A percentile compares a stretch with the other conserved stretches of the same genome.
Evolutionary conservation across 2,888 invertebrate genomes (phyloP).

Genomic region (Stictocephala bisonia): DNA sequence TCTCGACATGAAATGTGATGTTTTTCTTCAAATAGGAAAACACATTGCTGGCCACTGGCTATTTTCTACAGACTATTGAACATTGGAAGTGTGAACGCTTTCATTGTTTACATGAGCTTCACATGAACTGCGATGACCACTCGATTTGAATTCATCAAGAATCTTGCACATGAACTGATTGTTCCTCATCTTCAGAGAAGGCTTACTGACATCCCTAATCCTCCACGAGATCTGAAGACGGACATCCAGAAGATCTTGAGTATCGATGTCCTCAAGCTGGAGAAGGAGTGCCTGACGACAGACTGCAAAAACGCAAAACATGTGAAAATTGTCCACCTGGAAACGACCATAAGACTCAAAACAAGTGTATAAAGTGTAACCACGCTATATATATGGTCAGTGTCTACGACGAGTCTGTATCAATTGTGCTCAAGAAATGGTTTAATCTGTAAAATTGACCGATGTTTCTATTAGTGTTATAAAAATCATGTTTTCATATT

Average conservation of each 20-base stretch:
- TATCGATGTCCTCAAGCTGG: constrained; percentile 25
- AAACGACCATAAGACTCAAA: constrained; percentile 36
- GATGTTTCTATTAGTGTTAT: too few relatives aligned
- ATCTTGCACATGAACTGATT: constrained; percentile 10
- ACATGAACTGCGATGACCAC: not conserved
- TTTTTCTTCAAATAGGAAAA: constrained; percentile 49
- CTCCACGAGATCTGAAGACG: constrained; percentile 45
- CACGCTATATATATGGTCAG: constrained; percentile 21
- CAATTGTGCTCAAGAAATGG: constrained; percentile 37
- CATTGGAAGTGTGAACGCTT: constrained; percentile 45
- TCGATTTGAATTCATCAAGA: constrained; percentile 45
- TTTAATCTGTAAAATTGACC: too few relatives aligned
- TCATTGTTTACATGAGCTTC: constrained; percentile 32
- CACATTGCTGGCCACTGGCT: constrained; percentile 50
- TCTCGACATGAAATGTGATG: constrained; percentile 48
- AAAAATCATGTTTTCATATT: too few relatives aligned
- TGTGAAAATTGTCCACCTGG: constrained; percentile 35
- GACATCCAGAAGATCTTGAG: constrained; percentile 27
- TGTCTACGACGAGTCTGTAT: constrained; percentile 28
- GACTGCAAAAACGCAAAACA: constrained; percentile 43
- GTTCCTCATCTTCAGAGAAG: constrained; percentile 28
- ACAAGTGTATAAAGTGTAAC: constrained; percentile 46
- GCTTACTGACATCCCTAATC: constrained; percentile 35
- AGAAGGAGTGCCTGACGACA: constrained; percentile 40
- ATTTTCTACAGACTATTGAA: constrained; percentile 48